Base-by-base conservation (phyloP, 2,113 vertebrate genomes). In the Thunnus maccoyii region DNA sequence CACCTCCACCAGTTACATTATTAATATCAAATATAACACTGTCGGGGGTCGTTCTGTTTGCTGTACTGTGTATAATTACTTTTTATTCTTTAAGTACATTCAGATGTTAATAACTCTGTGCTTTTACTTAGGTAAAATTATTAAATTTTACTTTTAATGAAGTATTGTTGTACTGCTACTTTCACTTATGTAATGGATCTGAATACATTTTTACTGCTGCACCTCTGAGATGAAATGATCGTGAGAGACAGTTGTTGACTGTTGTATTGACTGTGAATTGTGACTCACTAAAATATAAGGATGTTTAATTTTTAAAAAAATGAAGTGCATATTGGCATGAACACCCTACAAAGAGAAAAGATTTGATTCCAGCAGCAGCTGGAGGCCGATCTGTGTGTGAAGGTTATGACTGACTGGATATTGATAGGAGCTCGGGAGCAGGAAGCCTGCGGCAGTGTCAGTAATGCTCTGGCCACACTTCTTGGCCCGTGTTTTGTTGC, bases 381-480 rank as follows among this genome's bases (percentile, higher is more conserved):
- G 57, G 61, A 66, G 72, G 74, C 36, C 22, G 3, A 5, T 36
- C 17, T 5, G 30, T 5, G 27, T 66, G 50, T 50, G 57, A 44
- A 30, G 17, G 17, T 50, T 15, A 11, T 9, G 22, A 68, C 36
- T 68, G 64, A 78, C 82, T 46, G 54, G 60, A 67, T 47, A 70
- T 65, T 44, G 52, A 72, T 17, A 48, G 56, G n/a, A 18, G 22
- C 64, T 78, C 57, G 7, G 6, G 25, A 67, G 56, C 25, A 63
- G 54, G 67, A 78, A 48, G 50, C 74, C 72, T 9, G 58, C 16
- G 18, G 63, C 41, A 0, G 13, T 58, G 67, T 46, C 30, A 2
- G 25, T 58, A 65, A 78, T 48, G 25, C 68, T 82, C 72, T 69
- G 25, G 71, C 57, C 14, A 36, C 51, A 64, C 48, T 65, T 82